These are phyloP conservation scores for Anthonomus grandis DNA, from an alignment of 1,140 invertebrate species.

Conservation along the genomic window DNA sequence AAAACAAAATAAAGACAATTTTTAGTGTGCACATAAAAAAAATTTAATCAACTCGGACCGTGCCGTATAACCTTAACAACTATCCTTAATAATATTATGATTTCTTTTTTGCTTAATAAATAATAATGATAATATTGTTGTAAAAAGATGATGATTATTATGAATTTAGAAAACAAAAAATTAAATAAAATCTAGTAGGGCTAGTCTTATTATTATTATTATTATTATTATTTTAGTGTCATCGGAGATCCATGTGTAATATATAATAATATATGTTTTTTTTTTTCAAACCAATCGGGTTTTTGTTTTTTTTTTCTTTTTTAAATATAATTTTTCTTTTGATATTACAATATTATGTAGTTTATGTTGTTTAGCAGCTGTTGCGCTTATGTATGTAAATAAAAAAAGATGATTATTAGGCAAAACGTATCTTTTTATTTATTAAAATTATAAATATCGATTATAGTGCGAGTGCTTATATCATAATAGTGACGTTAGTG, in stretches of 20 bases:
- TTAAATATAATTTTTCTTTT: neutral
- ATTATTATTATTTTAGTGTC: constrained; percentile 22
- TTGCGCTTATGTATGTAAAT: no score
- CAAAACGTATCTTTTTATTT: no score
- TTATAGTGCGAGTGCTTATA: no score
- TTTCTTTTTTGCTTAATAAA: constrained; percentile 10
- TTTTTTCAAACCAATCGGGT: constrained; percentile 11
- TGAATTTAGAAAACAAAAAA: no score
- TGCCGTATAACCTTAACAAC: constrained; percentile 19
- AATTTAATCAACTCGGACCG: constrained; percentile 12
- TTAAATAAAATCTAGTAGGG: constrained; percentile 16
- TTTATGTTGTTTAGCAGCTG: no score
- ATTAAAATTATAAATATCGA: no score
- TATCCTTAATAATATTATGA: constrained; percentile 17
- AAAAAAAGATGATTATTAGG: no score
- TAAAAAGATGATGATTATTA: constrained; percentile 23
- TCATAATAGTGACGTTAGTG: no score
- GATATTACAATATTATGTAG: no score
- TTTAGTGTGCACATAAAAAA: constrained; percentile 18
- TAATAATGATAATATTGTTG: no score
- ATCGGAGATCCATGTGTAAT: constrained; percentile 11
- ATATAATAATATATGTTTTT: constrained; percentile 15
- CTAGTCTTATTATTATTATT: no score
- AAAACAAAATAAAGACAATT: constrained; percentile 18
- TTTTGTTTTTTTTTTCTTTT: constrained; percentile 9